Conservation (phyloP, 2,797 vertebrate genomes). For the Macropus fuliginosus region DNA sequence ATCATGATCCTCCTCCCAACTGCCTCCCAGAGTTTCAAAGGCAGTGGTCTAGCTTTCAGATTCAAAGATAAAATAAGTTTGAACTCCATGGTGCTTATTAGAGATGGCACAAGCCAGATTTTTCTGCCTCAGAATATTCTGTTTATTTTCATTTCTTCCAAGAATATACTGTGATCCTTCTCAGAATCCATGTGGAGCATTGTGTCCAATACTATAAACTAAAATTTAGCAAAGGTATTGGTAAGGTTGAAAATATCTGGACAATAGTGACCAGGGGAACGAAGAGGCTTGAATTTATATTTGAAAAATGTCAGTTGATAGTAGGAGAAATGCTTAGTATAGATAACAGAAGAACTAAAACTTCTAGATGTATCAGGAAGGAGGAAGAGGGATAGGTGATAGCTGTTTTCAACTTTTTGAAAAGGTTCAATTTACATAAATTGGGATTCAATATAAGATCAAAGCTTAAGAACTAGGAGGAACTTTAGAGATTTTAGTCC, state of each 20-base stretch:
- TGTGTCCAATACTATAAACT: neutral
- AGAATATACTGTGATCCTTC: neutral
- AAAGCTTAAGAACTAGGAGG: neutral
- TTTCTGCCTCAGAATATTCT: neutral
- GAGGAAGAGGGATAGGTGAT: neutral
- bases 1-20: neutral
- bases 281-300: neutral
- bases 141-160: neutral
- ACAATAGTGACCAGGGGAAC: neutral
- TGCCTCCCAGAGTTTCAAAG: neutral
- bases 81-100: neutral
- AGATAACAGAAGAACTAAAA: neutral
- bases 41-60: neutral
- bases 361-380: neutral
- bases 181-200: neutral
- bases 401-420: neutral
- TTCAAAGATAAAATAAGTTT: neutral
- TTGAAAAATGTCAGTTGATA: neutral
- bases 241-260: neutral
- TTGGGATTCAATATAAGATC: neutral
- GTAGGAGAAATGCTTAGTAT: neutral
- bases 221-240: neutral
- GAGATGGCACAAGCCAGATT: neutral
- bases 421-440: slow-evolving; percentile 1
- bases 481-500: neutral